Evolutionary conservation across 2,888 invertebrate species (phyloP).

Genomic region (Penaeus monodon): DNA sequence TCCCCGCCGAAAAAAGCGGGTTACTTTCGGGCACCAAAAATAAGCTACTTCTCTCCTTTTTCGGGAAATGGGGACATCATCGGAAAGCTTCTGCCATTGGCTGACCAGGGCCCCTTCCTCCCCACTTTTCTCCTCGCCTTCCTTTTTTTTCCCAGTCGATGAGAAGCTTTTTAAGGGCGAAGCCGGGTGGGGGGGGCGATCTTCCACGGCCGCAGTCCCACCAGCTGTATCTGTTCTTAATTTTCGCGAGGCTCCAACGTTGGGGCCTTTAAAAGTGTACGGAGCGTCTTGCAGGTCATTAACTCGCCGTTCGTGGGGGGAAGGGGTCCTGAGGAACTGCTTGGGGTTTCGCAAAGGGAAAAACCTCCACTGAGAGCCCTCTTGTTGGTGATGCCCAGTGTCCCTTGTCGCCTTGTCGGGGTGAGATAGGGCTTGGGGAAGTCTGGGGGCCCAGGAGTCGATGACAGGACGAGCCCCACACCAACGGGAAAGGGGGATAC

Average conservation of each 20-base stretch:
- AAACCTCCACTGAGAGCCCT: too few species aligned
- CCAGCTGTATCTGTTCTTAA: conserved; percentile 21
- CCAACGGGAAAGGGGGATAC: conserved; percentile 41
- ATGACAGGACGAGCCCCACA: conserved; percentile 38
- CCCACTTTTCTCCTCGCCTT: neutral
- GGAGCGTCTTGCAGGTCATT: too few species aligned
- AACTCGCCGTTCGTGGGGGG: too few species aligned
- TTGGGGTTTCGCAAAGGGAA: too few species aligned
- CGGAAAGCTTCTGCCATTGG: neutral
- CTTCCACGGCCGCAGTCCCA: conserved; percentile 29
- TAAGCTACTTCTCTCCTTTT: neutral
- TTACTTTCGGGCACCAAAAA: neutral
- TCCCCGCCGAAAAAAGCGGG: conserved; percentile 27
- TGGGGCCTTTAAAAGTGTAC: too few species aligned
- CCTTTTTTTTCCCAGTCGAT: conserved; percentile 15
- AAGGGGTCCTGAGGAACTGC: too few species aligned
- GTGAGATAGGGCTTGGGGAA: too few species aligned
- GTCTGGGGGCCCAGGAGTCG: too few species aligned
- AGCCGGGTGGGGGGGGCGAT: conserved; percentile 8
- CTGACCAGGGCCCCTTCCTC: neutral
- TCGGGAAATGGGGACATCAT: neutral
- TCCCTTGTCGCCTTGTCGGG: too few species aligned
- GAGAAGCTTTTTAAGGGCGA: conserved; percentile 22
- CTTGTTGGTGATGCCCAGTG: too few species aligned
- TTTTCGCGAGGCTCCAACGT: too few species aligned